These are phyloP conservation scores for Bellardia pandia DNA, from an alignment of 2,888 invertebrate genomes.

Conservation along the genomic window DNA sequence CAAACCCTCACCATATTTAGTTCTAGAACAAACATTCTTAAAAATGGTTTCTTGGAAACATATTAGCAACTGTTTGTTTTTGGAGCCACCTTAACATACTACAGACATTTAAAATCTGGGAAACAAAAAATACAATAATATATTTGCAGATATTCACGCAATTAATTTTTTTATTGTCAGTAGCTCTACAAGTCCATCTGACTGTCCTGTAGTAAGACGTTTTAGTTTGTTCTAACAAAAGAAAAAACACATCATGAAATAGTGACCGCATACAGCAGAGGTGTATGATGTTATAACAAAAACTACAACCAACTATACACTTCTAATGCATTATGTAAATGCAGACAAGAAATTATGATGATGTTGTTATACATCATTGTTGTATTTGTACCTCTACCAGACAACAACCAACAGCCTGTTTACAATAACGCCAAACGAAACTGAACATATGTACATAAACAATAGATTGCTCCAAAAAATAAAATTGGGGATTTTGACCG, in stretches of 20 bases:
- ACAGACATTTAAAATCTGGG: not conserved
- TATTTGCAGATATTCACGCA: constrained; percentile 23
- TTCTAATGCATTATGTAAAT: constrained; percentile 56
- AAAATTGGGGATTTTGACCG: too few species aligned
- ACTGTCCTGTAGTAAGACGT: not conserved
- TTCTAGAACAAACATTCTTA: too few species aligned
- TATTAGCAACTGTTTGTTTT: too few species aligned
- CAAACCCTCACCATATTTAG: too few species aligned
- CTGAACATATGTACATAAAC: too few species aligned
- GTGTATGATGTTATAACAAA: constrained; percentile 47
- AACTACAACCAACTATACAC: constrained; percentile 14
- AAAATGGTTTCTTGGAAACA: too few species aligned
- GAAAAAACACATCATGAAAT: constrained; percentile 14
- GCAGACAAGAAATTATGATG: constrained; percentile 59
- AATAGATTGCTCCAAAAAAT: too few species aligned
- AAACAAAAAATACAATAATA: not conserved
- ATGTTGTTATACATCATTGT: constrained; percentile 26
- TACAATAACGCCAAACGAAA: not conserved
- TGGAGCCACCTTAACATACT: not conserved
- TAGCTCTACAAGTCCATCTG: not conserved
- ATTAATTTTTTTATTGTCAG: constrained; percentile 33
- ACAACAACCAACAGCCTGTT: not conserved
- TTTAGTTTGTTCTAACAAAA: not conserved
- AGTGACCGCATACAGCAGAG: constrained; percentile 28
- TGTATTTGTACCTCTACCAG: not conserved